A percentile compares a stretch with the other conserved stretches of the same genome.
These are phyloP conservation scores for Thinocorus orbignyianus DNA, from an alignment of 2,113 vertebrate species.

Conservation along the genomic window DNA sequence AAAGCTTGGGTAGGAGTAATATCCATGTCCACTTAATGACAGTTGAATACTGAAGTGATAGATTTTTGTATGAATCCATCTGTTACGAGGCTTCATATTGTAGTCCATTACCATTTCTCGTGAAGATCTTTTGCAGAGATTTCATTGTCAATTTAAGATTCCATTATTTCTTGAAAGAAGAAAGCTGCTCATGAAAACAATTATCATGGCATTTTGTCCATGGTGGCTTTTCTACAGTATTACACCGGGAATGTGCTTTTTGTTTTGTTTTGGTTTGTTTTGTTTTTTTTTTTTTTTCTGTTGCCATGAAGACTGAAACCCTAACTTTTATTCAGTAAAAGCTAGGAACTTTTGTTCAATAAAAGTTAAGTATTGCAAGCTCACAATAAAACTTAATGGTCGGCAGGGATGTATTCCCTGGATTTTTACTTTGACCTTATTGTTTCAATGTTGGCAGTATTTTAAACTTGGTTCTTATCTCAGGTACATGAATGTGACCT, in stretches of 20 bases:
- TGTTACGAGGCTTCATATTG: neutral
- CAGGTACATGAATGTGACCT: neutral
- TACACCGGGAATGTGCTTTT: neutral
- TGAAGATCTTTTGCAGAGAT: neutral
- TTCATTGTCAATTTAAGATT: neutral
- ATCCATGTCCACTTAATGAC: neutral
- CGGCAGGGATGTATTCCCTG: neutral
- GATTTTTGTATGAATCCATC: neutral
- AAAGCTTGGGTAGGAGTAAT: neutral
- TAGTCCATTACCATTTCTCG: neutral
- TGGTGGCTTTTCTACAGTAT: neutral
- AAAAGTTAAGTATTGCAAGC: neutral
- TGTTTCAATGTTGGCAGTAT: neutral
- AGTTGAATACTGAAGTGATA: neutral
- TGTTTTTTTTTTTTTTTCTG: neutral
- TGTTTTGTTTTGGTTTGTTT: neutral
- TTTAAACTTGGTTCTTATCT: neutral
- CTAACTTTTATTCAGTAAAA: neutral
- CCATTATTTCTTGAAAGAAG: neutral
- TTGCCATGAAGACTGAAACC: neutral
- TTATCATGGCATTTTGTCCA: neutral
- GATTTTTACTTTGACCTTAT: neutral
- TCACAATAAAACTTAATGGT: neutral
- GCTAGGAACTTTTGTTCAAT: neutral
- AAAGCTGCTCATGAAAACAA: neutral